phyloP scores from a whole-genome alignment of 2,888 invertebrate genomes.

The Habroteleia sp. region DNA sequence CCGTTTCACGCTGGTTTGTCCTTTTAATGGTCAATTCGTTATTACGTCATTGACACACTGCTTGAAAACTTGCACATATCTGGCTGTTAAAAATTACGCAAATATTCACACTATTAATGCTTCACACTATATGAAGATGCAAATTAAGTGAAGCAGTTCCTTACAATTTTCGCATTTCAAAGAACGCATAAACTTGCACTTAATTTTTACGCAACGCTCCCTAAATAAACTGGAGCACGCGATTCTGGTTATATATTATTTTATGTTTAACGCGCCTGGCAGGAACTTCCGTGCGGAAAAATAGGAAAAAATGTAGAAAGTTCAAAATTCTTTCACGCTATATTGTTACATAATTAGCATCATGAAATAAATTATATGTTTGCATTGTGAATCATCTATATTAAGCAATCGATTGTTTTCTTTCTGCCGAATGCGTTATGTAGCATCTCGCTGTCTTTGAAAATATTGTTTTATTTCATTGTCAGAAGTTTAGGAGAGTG shows the following conservation, averaged over 20 bases:
- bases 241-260: constrained; percentile 7
- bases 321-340: constrained; percentile 66
- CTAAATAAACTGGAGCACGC: constrained; percentile 22
- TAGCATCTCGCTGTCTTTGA: neutral
- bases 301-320: constrained; percentile 82
- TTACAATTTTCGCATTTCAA: constrained; percentile 14
- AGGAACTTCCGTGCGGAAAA: constrained; percentile 70
- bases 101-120: constrained; percentile 10
- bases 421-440: too few species aligned
- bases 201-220: constrained; percentile 15
- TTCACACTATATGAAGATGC: neutral
- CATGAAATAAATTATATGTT: neutral
- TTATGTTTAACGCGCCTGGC: neutral
- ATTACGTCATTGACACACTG: constrained; percentile 16
- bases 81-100: constrained; percentile 11
- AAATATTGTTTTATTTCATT: constrained; percentile 17
- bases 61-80: constrained; percentile 7
- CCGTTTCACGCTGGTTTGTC: constrained; percentile 9
- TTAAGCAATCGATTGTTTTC: too few species aligned
- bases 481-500: constrained; percentile 11
- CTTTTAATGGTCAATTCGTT: constrained; percentile 9
- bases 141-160: constrained; percentile 7
- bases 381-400: neutral
- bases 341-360: neutral
- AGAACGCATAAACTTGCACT: constrained; percentile 15